Conservation (phyloP, 2,113 vertebrate species). For the Phaethon lepturus region DNA sequence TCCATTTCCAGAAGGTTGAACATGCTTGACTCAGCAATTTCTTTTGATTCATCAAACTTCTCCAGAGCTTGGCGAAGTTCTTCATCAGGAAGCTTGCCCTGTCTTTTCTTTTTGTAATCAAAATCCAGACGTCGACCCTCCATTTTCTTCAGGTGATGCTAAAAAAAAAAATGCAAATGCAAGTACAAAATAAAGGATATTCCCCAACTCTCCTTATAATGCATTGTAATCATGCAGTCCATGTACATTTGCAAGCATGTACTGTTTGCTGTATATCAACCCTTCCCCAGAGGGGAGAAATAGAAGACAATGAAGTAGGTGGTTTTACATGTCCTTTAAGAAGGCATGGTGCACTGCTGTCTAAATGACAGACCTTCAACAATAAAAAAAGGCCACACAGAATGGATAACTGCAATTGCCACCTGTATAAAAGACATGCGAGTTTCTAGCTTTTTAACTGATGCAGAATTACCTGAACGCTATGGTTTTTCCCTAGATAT, state of each 20-base stretch:
- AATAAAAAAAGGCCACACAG: not conserved
- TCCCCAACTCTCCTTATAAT: not conserved
- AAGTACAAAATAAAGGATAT: not conserved
- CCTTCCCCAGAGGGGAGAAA: not conserved
- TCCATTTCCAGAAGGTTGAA: slow-evolving; percentile 98
- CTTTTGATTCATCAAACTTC: slow-evolving; percentile 98
- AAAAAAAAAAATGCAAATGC: not conserved
- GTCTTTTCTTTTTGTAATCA: slow-evolving; percentile 99
- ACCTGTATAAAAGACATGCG: accelerated
- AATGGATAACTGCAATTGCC: not conserved
- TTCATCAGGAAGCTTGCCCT: slow-evolving; percentile 93
- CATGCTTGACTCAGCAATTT: slow-evolving; percentile 98
- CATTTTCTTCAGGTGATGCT: slow-evolving; percentile 98
- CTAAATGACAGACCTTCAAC: not conserved
- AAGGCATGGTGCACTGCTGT: not conserved
- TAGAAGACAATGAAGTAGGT: not conserved
- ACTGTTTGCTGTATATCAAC: not conserved
- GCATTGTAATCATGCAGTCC: not conserved
- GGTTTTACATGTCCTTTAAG: not conserved
- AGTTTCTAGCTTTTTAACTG: not conserved
- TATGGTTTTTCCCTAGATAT: not conserved
- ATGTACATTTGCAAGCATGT: not conserved
- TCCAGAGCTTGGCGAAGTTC: slow-evolving; percentile 95
- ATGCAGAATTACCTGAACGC: not conserved
- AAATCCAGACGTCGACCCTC: slow-evolving; percentile 96